A percentile compares a stretch with the other conserved stretches of the same genome.
These are phyloP conservation scores for Thera obeliscata DNA, from an alignment of 2,888 invertebrate genomes.

Conservation along the genomic window DNA sequence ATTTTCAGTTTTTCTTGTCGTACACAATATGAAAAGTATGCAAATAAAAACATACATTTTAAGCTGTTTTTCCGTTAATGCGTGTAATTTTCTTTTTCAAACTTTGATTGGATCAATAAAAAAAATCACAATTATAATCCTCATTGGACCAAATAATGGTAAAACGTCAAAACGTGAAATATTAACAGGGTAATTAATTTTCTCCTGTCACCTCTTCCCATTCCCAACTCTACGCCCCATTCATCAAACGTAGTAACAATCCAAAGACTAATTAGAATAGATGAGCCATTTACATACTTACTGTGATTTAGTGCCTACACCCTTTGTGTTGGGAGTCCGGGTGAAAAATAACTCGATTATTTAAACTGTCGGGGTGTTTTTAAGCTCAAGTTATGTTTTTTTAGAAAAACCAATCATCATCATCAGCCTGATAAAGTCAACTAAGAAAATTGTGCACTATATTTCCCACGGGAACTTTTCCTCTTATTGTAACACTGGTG, in stretches of 20 bases:
- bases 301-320: conserved; percentile 63
- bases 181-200: conserved; percentile 3
- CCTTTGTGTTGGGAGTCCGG: conserved; percentile 19
- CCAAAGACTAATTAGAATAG: conserved; percentile 78
- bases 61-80: no score
- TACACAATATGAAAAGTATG: no score
- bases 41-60: no score
- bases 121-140: not conserved
- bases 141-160: not conserved
- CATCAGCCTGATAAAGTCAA: no score
- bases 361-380: conserved; percentile 3
- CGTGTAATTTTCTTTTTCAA: no score
- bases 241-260: conserved; percentile 35
- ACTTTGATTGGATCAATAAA: no score
- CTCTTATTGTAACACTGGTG: no score
- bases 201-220: conserved; percentile 19
- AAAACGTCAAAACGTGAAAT: not conserved
- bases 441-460: no score
- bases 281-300: conserved; percentile 76
- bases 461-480: no score
- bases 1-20: no score
- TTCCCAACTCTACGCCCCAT: conserved; percentile 21
- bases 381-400: conserved; percentile 9
- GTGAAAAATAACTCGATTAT: conserved; percentile 23
- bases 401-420: not conserved